Base-by-base conservation (phyloP, 2,888 invertebrate genomes). In the Alcis repandata region DNA sequence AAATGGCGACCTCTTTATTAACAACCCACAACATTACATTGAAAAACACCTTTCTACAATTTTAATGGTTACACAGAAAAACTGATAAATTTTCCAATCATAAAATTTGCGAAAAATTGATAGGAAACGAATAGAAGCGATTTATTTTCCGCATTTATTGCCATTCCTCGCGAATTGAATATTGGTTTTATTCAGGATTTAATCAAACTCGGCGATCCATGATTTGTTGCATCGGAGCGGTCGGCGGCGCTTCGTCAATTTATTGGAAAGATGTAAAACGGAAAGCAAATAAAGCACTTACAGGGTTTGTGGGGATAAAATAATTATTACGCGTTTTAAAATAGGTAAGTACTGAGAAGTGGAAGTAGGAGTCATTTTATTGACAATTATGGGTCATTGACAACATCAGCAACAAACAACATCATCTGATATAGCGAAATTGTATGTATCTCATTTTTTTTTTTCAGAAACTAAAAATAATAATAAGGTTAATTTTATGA, bases 181-280 rank as follows among this genome's bases (percentile, higher is more conserved):
- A 71, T 69, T 71, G 69, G 62, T 63, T 71, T 71, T 67, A 67
- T 70, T 65, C 62, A 67, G 60, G 33, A 52, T 69, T 68, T 67
- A 67, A 68, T 68, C 48, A 71, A 71, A 67, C 67, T 59, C 48
- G 53, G 13, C 52, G 45, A 33, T 63, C 51, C 22, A n/a, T 38
- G 59, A 51, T 67, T 69, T 59, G 56, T 59, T 45, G 59, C 51
- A 22, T 52, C 43, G 33, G 15, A 51, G 33, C 17, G 20, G 19
- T 19, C 22, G 22, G 17, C 22, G 19, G 45, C 19, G 20, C 2
- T 17, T 20, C 17, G 27, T 54, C 15, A 27, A 22, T 40, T 40
- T 33, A 36, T 36, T 33, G 36, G 36, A 13, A 36, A 32, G 13
- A 1, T 17, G 22, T n/a, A 1, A n/a, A 27, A 46, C 6, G 3